Evolutionary conservation across 2,113 vertebrate genomes (phyloP).

Genomic region (Herpetotheres cachinnans): DNA sequence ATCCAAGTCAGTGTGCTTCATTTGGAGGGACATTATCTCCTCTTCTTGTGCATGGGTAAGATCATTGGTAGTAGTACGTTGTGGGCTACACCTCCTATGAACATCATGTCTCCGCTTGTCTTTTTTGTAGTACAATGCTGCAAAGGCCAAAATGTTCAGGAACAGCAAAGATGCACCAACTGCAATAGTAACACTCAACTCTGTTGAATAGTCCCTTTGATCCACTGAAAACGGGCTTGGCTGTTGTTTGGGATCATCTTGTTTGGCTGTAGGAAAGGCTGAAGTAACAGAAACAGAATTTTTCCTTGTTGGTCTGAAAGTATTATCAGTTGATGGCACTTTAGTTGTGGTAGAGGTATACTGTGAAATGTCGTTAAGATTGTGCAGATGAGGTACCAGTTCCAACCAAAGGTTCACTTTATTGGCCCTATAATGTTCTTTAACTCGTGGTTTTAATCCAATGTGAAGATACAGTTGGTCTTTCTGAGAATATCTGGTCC

Average conservation of each 20-base stretch:
- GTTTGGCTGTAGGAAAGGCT: conserved; percentile 91
- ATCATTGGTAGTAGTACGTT: conserved; percentile 89
- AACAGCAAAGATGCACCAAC: conserved; percentile 96
- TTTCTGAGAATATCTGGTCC: conserved; percentile 98
- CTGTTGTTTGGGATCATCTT: conserved; percentile 90
- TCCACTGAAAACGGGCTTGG: conserved; percentile 90
- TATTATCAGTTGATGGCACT: conserved; percentile 92
- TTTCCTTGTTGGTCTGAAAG: conserved; percentile 91
- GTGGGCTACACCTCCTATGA: conserved; percentile 94
- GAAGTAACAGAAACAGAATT: conserved; percentile 88
- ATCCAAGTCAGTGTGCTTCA: conserved; percentile 98
- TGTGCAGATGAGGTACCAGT: conserved; percentile 97
- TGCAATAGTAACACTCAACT: conserved; percentile 95
- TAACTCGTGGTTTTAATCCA: conserved; percentile 95
- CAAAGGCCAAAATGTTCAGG: conserved; percentile 97
- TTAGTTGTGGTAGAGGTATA: conserved; percentile 97
- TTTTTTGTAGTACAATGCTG: conserved; percentile 98
- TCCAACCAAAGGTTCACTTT: conserved; percentile 99
- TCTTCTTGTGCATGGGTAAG: conserved; percentile 97
- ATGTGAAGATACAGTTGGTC: conserved; percentile 98
- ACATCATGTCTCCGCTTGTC: conserved; percentile 96
- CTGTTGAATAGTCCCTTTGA: conserved; percentile 97
- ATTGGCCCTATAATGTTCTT: conserved; percentile 97
- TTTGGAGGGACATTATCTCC: conserved; percentile 98
- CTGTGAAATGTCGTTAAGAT: conserved; percentile 96